These are phyloP conservation scores for Yponomeuta evonymella DNA, from an alignment of 2,888 invertebrate genomes.

Conservation along the genomic window DNA sequence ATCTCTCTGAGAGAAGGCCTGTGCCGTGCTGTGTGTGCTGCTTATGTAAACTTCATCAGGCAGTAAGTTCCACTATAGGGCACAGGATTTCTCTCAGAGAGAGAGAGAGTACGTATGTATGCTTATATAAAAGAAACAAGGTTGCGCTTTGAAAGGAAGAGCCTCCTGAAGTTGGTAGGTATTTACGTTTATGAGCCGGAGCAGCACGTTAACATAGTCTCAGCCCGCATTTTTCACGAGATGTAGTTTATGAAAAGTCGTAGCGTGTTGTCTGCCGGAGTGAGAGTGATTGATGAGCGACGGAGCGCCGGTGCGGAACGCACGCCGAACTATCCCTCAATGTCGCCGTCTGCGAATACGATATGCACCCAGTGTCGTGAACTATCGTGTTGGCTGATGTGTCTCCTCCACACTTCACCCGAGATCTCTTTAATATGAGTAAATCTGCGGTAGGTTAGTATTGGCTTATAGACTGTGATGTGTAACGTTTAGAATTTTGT, in stretches of 20 bases:
- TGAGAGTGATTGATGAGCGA: slow-evolving; percentile 51
- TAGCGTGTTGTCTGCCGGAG: slow-evolving; percentile 23
- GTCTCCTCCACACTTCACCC: too few relatives aligned
- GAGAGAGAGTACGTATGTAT: too few relatives aligned
- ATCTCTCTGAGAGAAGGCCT: too few relatives aligned
- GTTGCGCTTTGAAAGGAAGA: neutral
- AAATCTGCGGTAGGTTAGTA: too few relatives aligned
- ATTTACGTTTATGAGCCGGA: neutral
- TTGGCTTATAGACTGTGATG: too few relatives aligned
- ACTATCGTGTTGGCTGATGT: neutral
- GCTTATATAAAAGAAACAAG: neutral
- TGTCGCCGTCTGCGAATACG: slow-evolving; percentile 32
- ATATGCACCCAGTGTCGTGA: slow-evolving; percentile 2
- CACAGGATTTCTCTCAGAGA: too few relatives aligned
- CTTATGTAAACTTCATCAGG: too few relatives aligned
- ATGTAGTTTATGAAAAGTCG: slow-evolving; percentile 43
- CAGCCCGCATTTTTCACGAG: slow-evolving; percentile 40
- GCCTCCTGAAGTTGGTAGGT: neutral
- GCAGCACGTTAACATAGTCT: slow-evolving; percentile 23
- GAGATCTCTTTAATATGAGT: too few relatives aligned
- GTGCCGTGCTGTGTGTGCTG: too few relatives aligned
- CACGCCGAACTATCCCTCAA: slow-evolving; percentile 57
- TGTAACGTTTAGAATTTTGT: too few relatives aligned
- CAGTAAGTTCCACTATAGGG: too few relatives aligned
- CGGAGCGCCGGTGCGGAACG: slow-evolving; percentile 32